phyloP scores from a whole-genome alignment of 64 coral and sea anemone genomes.

The Montipora capricornis region DNA sequence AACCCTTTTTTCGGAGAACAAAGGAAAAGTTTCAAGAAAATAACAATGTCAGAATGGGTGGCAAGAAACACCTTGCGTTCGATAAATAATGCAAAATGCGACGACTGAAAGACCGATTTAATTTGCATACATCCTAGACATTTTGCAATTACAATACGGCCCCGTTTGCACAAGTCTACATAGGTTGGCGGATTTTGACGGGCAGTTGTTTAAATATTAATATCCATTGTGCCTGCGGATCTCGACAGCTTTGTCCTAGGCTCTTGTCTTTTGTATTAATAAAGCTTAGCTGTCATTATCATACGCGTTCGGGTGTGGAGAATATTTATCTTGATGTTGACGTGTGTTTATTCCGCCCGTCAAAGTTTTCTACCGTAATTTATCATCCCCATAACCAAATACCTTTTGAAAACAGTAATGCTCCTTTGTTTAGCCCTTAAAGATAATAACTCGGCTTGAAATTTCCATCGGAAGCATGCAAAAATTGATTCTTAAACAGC shows the following conservation, averaged over 20 bases:
- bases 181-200: slow-evolving; percentile 58
- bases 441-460: not conserved
- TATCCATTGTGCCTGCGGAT: not conserved
- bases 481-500: not conserved
- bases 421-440: not conserved
- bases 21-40: not conserved
- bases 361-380: not conserved
- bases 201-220: slow-evolving; percentile 86
- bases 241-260: not conserved
- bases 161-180: slow-evolving; percentile 14
- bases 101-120: not conserved
- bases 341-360: not conserved
- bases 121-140: slow-evolving; percentile 93
- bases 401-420: not conserved
- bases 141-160: slow-evolving; percentile 74
- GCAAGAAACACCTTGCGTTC: slow-evolving; percentile 36
- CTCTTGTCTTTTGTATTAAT: slow-evolving; percentile 18
- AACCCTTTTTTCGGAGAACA: not conserved
- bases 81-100: slow-evolving; percentile 55
- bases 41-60: not conserved
- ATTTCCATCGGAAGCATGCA: not conserved
- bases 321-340: slow-evolving; percentile 75
- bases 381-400: not conserved
- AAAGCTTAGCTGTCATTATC: slow-evolving; percentile 50
- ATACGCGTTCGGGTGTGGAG: slow-evolving; percentile 47